phyloP scores from a whole-genome alignment of 2,797 vertebrate genomes.

The Aplochiton taeniatus region DNA sequence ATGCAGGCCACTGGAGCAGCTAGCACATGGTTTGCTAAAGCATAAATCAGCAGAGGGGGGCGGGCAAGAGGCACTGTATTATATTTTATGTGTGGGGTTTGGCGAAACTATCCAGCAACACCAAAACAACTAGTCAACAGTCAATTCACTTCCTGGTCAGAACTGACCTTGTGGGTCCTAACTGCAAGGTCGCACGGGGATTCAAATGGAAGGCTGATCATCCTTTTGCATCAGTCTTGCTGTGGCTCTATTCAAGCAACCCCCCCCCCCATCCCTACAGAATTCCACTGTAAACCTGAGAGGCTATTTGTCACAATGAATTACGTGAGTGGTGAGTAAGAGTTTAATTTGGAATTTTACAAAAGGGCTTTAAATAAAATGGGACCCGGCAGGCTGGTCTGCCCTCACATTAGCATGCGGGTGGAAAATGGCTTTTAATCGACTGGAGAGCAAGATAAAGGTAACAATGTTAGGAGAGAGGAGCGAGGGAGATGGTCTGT shows the following conservation, averaged over 20 bases:
- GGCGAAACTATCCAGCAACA: no score
- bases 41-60: no score
- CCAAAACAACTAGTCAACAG: no score
- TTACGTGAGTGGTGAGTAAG: constrained; percentile 48
- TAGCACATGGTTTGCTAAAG: no score
- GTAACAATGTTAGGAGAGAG: constrained; percentile 17
- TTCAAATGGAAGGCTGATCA: not conserved
- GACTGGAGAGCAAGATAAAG: constrained; percentile 19
- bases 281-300: constrained; percentile 3
- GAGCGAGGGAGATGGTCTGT: not conserved
- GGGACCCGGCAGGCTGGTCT: constrained; percentile 32
- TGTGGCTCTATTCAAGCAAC: not conserved
- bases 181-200: no score
- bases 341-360: constrained; percentile 60
- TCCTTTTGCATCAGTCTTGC: not conserved
- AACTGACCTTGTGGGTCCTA: no score
- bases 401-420: constrained; percentile 45
- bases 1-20: no score
- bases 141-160: no score
- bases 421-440: constrained; percentile 29
- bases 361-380: constrained; percentile 53
- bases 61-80: no score
- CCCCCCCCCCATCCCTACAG: not conserved
- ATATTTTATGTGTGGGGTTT: no score
- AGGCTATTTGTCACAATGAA: constrained; percentile 32